Evolutionary conservation across 2,797 vertebrate genomes (phyloP).

Genomic region (Enteromius paludinosus): DNA sequence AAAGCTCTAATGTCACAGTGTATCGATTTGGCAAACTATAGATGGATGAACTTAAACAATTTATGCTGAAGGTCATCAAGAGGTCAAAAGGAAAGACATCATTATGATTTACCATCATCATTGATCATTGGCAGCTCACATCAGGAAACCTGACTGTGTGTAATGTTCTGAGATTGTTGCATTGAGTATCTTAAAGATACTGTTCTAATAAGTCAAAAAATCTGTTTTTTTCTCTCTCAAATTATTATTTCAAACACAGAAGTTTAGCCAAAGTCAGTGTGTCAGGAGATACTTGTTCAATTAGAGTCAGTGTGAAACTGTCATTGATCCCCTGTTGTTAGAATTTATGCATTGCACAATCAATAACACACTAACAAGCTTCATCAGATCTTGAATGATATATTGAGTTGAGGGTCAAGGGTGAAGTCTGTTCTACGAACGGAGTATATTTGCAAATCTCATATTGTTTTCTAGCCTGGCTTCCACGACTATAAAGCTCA

Average conservation of each 20-base stretch:
- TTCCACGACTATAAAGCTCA: no score
- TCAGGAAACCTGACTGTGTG: not conserved
- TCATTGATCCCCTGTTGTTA: not conserved
- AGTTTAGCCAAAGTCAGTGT: not conserved
- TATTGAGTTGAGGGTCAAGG: not conserved
- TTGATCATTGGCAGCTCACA: not conserved
- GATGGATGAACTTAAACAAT: not conserved
- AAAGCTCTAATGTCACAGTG: not conserved
- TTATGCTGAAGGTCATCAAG: not conserved
- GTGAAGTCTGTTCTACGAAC: not conserved
- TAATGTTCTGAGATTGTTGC: not conserved
- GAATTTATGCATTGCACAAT: not conserved
- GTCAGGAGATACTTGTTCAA: not conserved
- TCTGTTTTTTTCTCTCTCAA: not conserved
- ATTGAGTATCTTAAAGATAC: no score
- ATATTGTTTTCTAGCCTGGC: not conserved
- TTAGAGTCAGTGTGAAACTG: conserved; percentile 6
- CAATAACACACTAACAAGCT: not conserved
- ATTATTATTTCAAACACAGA: not conserved
- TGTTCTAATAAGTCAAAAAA: not conserved
- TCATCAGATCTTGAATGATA: not conserved
- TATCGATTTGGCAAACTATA: not conserved
- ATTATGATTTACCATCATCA: not conserved
- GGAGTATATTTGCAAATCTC: not conserved
- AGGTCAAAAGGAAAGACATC: not conserved